phyloP scores from a whole-genome alignment of 1,140 invertebrate species.

The Drosophila burlai region DNA sequence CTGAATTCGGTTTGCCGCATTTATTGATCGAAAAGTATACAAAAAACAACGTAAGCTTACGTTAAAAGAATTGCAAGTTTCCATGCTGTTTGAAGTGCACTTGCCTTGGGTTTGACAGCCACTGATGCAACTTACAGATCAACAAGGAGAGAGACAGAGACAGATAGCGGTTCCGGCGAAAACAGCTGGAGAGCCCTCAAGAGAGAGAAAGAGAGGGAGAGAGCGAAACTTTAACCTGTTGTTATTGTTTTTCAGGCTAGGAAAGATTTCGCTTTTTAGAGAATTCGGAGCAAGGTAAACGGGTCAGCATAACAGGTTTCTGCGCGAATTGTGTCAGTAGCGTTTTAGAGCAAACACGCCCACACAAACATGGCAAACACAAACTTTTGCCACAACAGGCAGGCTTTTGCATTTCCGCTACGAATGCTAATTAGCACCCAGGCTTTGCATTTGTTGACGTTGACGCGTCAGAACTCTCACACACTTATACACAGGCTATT shows the following conservation, averaged over 20 bases:
- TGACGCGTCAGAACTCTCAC: slow-evolving; percentile 33
- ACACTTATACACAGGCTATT: slow-evolving; percentile 16
- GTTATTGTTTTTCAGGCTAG: slow-evolving; percentile 39
- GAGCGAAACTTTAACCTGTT: slow-evolving; percentile 33
- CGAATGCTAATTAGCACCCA: slow-evolving; percentile 19
- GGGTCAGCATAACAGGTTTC: slow-evolving; percentile 49
- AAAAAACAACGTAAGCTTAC: slow-evolving; percentile 5
- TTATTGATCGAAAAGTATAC: slow-evolving; percentile 13
- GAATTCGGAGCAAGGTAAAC: slow-evolving; percentile 69
- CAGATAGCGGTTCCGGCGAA: slow-evolving; percentile 11
- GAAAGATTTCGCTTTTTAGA: slow-evolving; percentile 66
- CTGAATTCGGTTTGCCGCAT: slow-evolving; percentile 47
- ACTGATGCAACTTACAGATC: slow-evolving; percentile 46
- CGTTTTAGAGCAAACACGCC: not conserved
- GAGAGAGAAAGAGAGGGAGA: slow-evolving; percentile 9
- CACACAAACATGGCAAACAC: not conserved
- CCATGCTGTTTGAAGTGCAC: slow-evolving; percentile 46
- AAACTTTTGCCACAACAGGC: not conserved
- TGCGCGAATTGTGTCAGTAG: slow-evolving; percentile 29
- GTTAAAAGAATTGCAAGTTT: slow-evolving; percentile 46
- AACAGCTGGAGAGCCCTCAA: slow-evolving; percentile 16
- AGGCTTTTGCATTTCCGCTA: slow-evolving; percentile 27
- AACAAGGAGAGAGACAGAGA: slow-evolving; percentile 6
- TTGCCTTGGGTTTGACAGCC: slow-evolving; percentile 32
- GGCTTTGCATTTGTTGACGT: slow-evolving; percentile 34